Evolutionary conservation across 2,113 vertebrate species (phyloP), one percentile per base, ranked within the genome.

Genomic region (Anguilla japonica): DNA sequence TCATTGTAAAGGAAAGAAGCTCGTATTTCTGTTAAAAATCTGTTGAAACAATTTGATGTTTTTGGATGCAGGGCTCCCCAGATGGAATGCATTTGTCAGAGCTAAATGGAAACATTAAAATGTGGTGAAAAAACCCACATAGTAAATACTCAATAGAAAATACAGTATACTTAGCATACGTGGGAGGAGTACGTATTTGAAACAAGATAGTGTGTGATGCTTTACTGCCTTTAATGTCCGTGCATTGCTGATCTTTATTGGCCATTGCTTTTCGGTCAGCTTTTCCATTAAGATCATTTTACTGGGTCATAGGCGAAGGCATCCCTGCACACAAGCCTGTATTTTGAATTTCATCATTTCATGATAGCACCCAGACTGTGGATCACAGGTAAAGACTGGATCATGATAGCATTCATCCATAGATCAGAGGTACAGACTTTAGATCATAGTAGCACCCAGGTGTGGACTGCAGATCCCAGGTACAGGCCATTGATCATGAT

Each of bases 21-120:
- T 39, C 13, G 26, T 20, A 8, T 41, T 41, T 80, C 75, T 85
- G 75, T 78, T 79, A 29, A 41, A 60, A 84, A 40, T 87, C 41
- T 87, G 34, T 53, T 85, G 29, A 84, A 78, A 56, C 26, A 43
- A 29, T 78, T 67, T n/a, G 63, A 41, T 39, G 43, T 53, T 87
- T 87, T 82, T 41, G 16, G 41, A 20, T 9, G 34, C 26, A 26
- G n/a, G 78, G 14, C 29, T 29, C 41, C 5, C 20, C 40, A 41
- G 22, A 46, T 29, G 81, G 81, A 53, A 53, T 29, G 20, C 2
- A 53, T 53, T 53, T 83, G 41, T 83, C 46, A 1, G 50, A 53
- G 53, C 20, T 53, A 53, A 83, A 83, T 29, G 81, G n/a, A 83
- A 53, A 56, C 15, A 53, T 75, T 34, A 83, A 83, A 57, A 15